Evolutionary conservation across 2,888 invertebrate genomes (phyloP).

Genomic region (Pollenia labialis): DNA sequence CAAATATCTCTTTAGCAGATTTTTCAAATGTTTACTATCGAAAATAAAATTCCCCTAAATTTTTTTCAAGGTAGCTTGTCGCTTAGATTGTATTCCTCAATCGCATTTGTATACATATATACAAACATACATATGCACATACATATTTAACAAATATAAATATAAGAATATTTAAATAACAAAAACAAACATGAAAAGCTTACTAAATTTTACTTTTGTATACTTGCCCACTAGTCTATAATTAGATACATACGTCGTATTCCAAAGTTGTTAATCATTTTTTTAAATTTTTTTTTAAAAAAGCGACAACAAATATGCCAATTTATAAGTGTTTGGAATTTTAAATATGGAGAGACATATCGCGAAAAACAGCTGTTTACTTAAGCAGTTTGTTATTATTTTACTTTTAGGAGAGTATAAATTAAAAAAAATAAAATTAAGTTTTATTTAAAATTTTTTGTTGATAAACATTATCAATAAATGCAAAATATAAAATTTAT

Average conservation of each 20-base stretch:
- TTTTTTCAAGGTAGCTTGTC: too few species aligned
- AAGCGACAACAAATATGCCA: background rate
- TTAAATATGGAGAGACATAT: background rate
- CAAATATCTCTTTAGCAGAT: too few species aligned
- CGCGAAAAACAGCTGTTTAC: slow-evolving; percentile 40
- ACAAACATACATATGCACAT: too few species aligned
- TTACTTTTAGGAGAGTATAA: background rate
- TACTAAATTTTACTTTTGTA: background rate
- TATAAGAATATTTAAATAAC: background rate
- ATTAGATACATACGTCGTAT: slow-evolving; percentile 1
- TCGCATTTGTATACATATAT: too few species aligned
- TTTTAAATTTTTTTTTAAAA: background rate
- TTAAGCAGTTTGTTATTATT: slow-evolving; percentile 13
- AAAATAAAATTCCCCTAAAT: too few species aligned
- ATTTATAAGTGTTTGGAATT: background rate
- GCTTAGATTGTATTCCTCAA: too few species aligned
- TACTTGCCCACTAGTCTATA: slow-evolving; percentile 1
- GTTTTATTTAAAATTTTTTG: slow-evolving; percentile 57
- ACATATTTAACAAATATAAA: too few species aligned
- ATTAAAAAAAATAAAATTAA: slow-evolving; percentile 2
- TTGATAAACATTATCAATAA: slow-evolving; percentile 72
- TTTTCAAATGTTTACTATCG: too few species aligned
- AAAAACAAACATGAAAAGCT: slow-evolving; percentile 3
- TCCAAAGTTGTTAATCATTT: slow-evolving; percentile 33
- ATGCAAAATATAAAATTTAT: slow-evolving; percentile 66